These are phyloP conservation scores for Temnothorax rugatulus DNA, from an alignment of 2,888 invertebrate genomes.

Conservation along the genomic window DNA sequence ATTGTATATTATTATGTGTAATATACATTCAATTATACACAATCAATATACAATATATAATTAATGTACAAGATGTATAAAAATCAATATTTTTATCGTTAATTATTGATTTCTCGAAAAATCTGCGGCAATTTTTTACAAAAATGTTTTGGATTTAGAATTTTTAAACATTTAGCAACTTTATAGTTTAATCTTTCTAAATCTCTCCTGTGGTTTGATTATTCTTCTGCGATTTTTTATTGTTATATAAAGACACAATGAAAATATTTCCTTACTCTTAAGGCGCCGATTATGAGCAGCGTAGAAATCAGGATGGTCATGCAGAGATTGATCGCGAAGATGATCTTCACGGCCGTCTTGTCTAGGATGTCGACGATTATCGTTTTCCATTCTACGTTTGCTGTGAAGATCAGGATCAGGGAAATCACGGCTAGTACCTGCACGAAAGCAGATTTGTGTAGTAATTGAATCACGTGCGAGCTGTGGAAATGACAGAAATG, in stretches of 20 bases:
- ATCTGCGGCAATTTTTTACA: not conserved
- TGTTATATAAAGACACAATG: not conserved
- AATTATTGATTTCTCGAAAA: not conserved
- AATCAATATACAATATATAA: not conserved
- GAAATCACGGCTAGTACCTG: conserved; percentile 90
- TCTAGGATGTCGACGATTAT: conserved; percentile 92
- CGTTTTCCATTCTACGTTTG: conserved; percentile 91
- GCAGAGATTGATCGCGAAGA: conserved; percentile 92
- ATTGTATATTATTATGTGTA: too few species aligned
- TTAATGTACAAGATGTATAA: not conserved
- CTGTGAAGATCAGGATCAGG: conserved; percentile 90
- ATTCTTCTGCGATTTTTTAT: not conserved
- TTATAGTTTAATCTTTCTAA: not conserved
- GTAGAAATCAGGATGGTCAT: conserved; percentile 94
- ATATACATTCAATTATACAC: too few species aligned
- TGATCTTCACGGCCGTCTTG: conserved; percentile 91
- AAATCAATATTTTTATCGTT: not conserved
- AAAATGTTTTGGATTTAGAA: not conserved
- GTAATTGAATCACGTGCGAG: not conserved
- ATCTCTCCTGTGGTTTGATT: not conserved
- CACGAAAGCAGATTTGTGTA: conserved; percentile 54
- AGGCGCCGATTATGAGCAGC: conserved; percentile 91
- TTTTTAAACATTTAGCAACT: not conserved
- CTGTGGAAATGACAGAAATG: not conserved
- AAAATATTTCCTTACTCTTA: conserved; percentile 88